Evolutionary conservation across 2,797 vertebrate genomes (phyloP), one percentile per base, ranked within the genome.

Genomic region (Echeneis naucrates): DNA sequence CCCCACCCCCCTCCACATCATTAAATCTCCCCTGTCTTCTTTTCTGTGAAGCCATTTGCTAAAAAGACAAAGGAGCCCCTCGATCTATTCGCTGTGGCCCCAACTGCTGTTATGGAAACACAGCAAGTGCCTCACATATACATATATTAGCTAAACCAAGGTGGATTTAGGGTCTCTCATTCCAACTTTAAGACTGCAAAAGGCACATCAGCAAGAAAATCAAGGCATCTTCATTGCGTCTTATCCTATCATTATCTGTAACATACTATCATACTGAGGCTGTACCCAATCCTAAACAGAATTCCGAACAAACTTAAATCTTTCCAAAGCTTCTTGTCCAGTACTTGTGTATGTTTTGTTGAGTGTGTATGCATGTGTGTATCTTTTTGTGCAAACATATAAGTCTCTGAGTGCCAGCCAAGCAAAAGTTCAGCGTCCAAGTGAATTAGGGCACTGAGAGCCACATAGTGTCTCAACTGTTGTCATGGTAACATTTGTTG

Each of bases 71-170:
- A 90, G 77, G 75, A 70, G 19, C 53, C 56, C 82, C 16, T 61
- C 4, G 12, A 84, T 67, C 62, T 62, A 56, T 59, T 78, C 24
- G 24, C 55, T 5, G 23, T 62, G 77, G 89, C 85, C 86, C 77
- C 79, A 54, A 60, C 73, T 71, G 90, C 88, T 89, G 89, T 83
- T 78, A 91, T 91, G 90, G 90, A 81, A 88, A 92, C 88, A 72
- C 75, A 70, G 64, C 70, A 82, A 91, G 85, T 61, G 60, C 59
- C 77, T 88, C 78, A 64, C 75, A 80, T 72, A 74, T 67, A n/a
- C n/a, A n/a, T 45, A 55, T 76, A 80, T 84, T 73, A 75, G 78
- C 48, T 61, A 67, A 72, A 72, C 68, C n/a, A 13, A 72, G 35
- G 21, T 45, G n/a, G 24, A 73, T 56, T 64, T 50, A 27, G 12